Percentiles rank a stretch among this genome's conserved stretches.
Conservation (phyloP, 1,140 invertebrate genomes). For the Ctenoplectra terminalis region DNA sequence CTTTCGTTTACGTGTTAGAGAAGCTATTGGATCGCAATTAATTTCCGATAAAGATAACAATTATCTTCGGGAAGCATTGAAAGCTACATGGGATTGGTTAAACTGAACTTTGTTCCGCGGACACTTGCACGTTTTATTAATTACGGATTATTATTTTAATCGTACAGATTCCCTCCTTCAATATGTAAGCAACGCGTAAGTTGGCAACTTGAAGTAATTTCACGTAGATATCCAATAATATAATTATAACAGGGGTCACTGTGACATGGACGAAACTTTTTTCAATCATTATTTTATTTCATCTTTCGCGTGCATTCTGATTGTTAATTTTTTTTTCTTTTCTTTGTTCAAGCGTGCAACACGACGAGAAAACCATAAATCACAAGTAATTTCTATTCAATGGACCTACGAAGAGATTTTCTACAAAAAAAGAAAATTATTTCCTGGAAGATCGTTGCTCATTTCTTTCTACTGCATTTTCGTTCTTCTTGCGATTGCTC, state of each 20-base stretch:
- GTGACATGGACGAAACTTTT: not conserved
- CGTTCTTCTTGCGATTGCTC: not conserved
- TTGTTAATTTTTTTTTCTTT: not conserved
- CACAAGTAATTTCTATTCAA: not conserved
- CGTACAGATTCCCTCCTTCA: not conserved
- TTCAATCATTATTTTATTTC: not conserved
- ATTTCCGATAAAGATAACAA: constrained; percentile 45
- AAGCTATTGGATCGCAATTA: constrained; percentile 31
- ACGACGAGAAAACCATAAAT: too few species aligned
- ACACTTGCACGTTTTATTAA: constrained; percentile 17
- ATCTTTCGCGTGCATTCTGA: not conserved
- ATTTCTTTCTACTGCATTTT: not conserved
- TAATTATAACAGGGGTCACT: not conserved
- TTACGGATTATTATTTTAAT: constrained; percentile 20
- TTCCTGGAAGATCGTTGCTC: not conserved
- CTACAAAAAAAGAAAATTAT: not conserved
- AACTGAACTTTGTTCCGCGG: constrained; percentile 28
- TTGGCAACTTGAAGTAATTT: not conserved
- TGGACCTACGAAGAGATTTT: not conserved
- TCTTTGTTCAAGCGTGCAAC: too few species aligned
- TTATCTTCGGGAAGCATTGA: constrained; percentile 24
- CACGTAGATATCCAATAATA: not conserved
- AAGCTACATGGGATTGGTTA: constrained; percentile 21
- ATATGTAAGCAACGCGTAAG: not conserved
- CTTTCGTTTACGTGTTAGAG: not conserved